Conservation (phyloP, 2,888 invertebrate genomes). For the Pterostichus niger region DNA sequence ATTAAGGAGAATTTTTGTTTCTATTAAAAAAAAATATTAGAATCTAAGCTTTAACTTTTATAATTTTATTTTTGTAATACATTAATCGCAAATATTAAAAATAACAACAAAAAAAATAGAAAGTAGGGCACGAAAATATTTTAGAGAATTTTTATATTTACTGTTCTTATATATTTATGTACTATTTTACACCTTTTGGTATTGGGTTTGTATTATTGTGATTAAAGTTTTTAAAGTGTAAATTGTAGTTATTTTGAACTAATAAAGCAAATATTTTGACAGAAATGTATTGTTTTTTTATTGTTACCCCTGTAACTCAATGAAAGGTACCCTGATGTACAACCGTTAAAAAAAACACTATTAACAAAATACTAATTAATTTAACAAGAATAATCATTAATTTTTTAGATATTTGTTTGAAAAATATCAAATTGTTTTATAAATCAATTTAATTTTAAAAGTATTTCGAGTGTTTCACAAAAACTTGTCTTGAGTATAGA, state of each 20-base stretch:
- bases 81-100: too few species aligned
- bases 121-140: not conserved
- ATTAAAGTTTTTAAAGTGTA: too few species aligned
- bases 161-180: not conserved
- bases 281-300: constrained; percentile 35
- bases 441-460: too few species aligned
- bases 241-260: constrained; percentile 16
- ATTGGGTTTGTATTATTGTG: constrained; percentile 9
- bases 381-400: too few species aligned
- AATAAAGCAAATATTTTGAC: constrained; percentile 47
- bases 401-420: too few species aligned
- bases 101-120: not conserved
- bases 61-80: constrained; percentile 49
- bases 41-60: not conserved
- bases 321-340: constrained; percentile 55
- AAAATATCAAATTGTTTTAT: too few species aligned
- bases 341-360: not conserved
- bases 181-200: constrained; percentile 1
- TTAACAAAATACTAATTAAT: too few species aligned
- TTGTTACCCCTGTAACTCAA: not conserved
- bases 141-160: constrained; percentile 2
- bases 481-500: too few species aligned
- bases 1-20: not conserved
- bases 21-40: not conserved
- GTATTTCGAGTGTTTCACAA: too few species aligned